Conservation (phyloP, 2,888 invertebrate species). For the Phragmatobia fuliginosa region DNA sequence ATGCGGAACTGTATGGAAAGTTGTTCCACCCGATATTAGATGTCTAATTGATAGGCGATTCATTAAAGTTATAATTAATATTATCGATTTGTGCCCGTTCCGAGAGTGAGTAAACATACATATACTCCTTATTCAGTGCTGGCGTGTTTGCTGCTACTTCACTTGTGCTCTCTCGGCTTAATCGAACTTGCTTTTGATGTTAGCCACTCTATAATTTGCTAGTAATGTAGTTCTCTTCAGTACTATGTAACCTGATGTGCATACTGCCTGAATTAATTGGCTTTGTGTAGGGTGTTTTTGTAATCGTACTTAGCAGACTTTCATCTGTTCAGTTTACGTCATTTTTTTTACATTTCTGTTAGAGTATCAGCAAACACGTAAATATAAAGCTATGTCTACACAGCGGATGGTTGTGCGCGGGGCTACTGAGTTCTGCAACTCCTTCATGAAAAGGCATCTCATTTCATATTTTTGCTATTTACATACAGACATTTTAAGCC, state of each 20-base stretch:
- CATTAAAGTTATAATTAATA: constrained; percentile 31
- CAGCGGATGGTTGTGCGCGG: neutral
- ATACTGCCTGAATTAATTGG: neutral
- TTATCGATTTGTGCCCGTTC: constrained; percentile 25
- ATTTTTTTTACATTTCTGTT: neutral
- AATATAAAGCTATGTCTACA: constrained; percentile 18
- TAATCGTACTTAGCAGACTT: neutral
- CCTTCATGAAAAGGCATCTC: neutral
- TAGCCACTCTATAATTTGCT: constrained; percentile 36
- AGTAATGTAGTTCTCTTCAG: constrained; percentile 8
- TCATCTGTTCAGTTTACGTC: neutral
- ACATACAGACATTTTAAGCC: constrained; percentile 50
- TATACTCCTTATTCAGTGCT: constrained; percentile 26
- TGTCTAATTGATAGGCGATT: constrained; percentile 24
- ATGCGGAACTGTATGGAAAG: constrained; percentile 20
- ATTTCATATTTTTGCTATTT: constrained; percentile 1
- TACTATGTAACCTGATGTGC: neutral
- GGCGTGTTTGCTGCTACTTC: constrained; percentile 46
- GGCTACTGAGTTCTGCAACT: neutral
- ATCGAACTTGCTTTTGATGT: constrained; percentile 51
- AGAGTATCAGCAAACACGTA: constrained; percentile 57
- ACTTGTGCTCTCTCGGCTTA: constrained; percentile 42
- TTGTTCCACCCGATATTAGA: constrained; percentile 21
- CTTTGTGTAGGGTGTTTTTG: neutral
- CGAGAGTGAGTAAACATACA: constrained; percentile 17